Evolutionary conservation across 2,888 invertebrate species (phyloP), one percentile per base, ranked within the genome.

Genomic region (Serrognathus titanus): DNA sequence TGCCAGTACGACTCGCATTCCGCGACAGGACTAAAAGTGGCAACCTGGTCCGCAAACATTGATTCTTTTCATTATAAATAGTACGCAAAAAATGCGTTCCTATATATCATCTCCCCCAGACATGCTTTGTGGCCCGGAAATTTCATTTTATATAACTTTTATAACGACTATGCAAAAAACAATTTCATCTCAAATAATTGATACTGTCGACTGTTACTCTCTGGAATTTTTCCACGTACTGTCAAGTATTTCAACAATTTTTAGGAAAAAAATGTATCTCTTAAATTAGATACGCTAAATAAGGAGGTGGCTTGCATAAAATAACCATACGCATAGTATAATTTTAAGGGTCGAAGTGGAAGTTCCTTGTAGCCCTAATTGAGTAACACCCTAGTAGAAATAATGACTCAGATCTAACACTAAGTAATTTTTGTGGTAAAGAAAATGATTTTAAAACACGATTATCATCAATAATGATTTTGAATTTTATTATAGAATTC

Each of bases 51-150:
- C 69, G 66, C 74, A 74, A 76, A 76, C 75, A 76, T 76, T 75
- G 76, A 77, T 77, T 76, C 75, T 76, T 76, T 75, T 75, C 75
- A 76, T 76, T 75, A 77, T 76, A 76, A 76, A 76, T 76, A 76
- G 74, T 76, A 76, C 74, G 75, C 75, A 75, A 76, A 77, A 77
- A 77, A 77, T 76, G 75, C 76, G 76, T 76, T 76, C 75, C 76
- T 75, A 77, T 77, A 77, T 75, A 75, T 77, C 77, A 77, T 77
- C 74, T 57, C 59, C 58, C 55, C 66, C 69, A 74, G 73, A 75
- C 74, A 71, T 74, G 75, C 74, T 75, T 75, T 76, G 76, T 75
- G 75, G 75, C 72, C 73, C 75, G 76, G 76, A 76, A 76, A 76
- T 76, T 75, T 75, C 76, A 75, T 76, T 77, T 77, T 75, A 76